A percentile compares a stretch with the other conserved stretches of the same genome.
Conservation (phyloP, 2,888 invertebrate genomes). For the Zootermopsis nevadensis region DNA sequence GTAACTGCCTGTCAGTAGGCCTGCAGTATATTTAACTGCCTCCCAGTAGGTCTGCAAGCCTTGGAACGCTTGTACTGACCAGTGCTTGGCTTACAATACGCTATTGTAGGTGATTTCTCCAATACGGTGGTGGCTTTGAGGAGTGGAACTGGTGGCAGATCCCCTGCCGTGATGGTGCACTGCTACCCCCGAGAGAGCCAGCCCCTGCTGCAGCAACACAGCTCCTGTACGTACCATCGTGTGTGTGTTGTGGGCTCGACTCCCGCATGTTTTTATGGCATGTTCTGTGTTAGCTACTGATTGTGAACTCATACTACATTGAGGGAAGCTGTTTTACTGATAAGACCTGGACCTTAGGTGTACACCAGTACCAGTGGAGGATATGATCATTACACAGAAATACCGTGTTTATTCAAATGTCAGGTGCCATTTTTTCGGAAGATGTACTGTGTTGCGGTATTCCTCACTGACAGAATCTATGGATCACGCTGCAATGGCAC, state of each 20-base stretch:
- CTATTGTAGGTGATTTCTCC: slow-evolving; percentile 45
- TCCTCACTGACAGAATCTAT: no score
- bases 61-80: slow-evolving; percentile 4
- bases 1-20: not conserved
- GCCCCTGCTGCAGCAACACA: slow-evolving; percentile 55
- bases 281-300: no score
- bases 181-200: slow-evolving; percentile 56
- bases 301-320: no score
- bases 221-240: slow-evolving; percentile 40
- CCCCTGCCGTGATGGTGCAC: slow-evolving; percentile 51
- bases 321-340: no score
- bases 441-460: no score
- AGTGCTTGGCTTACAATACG: slow-evolving; percentile 16
- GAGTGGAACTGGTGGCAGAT: slow-evolving; percentile 17
- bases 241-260: not conserved
- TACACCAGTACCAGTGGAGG: no score
- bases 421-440: no score
- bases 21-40: no score
- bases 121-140: slow-evolving; percentile 50
- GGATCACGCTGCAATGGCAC: no score
- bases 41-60: not conserved
- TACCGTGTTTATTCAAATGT: no score
- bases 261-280: not conserved
- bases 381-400: no score
- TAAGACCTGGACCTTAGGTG: no score